Evolutionary conservation across 2,113 vertebrate genomes (phyloP).

Genomic region (Poecile atricapillus): DNA sequence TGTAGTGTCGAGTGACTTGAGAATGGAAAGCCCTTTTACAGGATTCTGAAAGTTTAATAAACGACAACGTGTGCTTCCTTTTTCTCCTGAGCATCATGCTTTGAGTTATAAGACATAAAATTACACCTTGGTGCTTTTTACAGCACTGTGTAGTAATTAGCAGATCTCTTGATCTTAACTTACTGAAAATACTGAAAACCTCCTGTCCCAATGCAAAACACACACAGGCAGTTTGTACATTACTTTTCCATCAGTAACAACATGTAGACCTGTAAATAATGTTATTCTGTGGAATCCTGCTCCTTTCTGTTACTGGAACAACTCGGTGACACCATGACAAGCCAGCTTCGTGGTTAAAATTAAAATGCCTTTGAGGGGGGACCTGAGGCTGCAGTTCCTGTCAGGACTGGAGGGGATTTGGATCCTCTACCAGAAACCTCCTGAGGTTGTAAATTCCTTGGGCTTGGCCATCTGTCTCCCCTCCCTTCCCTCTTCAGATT

Average conservation of each 20-base stretch:
- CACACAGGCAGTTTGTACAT: background rate
- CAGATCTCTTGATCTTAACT: background rate
- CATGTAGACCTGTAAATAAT: background rate
- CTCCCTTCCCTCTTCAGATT: fast-evolving
- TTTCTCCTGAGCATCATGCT: background rate
- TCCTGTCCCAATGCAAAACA: background rate
- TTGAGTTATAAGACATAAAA: background rate
- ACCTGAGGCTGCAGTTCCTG: fast-evolving
- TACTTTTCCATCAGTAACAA: background rate
- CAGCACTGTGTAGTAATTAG: background rate
- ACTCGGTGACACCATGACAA: background rate
- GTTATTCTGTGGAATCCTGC: background rate
- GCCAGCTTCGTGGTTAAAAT: background rate
- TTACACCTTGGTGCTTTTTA: background rate
- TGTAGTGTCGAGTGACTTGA: background rate
- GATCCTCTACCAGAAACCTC: background rate
- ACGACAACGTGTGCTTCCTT: background rate
- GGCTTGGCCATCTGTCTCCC: fast-evolving
- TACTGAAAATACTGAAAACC: background rate
- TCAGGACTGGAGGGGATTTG: background rate
- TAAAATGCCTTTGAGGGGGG: background rate
- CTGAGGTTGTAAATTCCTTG: background rate
- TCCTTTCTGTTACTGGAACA: background rate
- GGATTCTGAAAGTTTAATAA: background rate
- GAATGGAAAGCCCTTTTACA: background rate